phyloP scores from a whole-genome alignment of 2,888 invertebrate genomes.

The Schrankia costaestrigalis region DNA sequence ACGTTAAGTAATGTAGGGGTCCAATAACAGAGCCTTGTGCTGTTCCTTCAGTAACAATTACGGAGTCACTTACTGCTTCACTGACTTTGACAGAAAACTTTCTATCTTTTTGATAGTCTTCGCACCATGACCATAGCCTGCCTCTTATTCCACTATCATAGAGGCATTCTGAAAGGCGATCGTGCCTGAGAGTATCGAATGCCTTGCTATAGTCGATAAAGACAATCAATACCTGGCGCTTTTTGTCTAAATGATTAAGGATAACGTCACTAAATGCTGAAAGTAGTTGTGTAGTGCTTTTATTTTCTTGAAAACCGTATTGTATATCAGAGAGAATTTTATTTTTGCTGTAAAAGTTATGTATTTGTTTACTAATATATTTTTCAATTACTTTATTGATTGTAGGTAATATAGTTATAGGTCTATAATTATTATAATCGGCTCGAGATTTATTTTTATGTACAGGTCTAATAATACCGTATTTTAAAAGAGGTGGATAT shows the following conservation, averaged over 20 bases:
- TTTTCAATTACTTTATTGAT: conserved; percentile 5
- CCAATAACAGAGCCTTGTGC: background rate
- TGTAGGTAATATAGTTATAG: conserved; percentile 2
- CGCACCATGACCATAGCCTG: background rate
- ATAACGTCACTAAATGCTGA: background rate
- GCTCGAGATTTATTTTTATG: conserved; percentile 1
- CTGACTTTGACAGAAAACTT: background rate
- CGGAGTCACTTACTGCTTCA: background rate
- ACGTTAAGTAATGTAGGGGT: background rate
- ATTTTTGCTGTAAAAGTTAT: background rate
- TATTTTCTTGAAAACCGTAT: conserved; percentile 4
- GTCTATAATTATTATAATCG: conserved; percentile 4
- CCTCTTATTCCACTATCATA: background rate
- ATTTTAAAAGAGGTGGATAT: conserved; percentile 1
- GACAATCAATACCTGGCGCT: conserved; percentile 1
- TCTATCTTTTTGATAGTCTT: background rate
- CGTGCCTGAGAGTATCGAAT: background rate
- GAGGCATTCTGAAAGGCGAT: background rate
- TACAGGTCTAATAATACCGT: conserved; percentile 3
- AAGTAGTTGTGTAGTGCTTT: conserved; percentile 4
- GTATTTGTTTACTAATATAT: background rate
- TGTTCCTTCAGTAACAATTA: background rate
- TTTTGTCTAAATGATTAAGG: conserved; percentile 1
- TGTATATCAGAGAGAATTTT: conserved; percentile 1
- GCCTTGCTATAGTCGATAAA: background rate